phyloP scores from a whole-genome alignment of 2,797 vertebrate genomes.

The Girardinus metallicus region DNA sequence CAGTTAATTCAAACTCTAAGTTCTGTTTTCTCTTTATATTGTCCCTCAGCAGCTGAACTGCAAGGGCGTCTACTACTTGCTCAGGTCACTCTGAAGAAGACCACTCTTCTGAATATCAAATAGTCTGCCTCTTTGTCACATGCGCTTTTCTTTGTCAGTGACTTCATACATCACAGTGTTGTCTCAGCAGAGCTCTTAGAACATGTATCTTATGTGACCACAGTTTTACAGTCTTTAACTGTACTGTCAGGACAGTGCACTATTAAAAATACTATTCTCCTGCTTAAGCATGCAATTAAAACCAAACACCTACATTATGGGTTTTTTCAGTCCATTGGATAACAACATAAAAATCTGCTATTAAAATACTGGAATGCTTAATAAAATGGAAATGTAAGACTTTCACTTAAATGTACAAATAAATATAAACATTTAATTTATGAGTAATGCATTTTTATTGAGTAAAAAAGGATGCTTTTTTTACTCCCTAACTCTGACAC shows the following conservation, averaged over 20 bases:
- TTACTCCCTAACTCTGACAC: not conserved
- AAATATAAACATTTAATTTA: not conserved
- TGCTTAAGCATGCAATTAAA: not conserved
- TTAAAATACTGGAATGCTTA: not conserved
- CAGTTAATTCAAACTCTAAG: constrained; percentile 29
- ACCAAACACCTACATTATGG: not conserved
- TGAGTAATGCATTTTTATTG: not conserved
- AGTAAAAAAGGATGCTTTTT: not conserved
- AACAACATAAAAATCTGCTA: not conserved
- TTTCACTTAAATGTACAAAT: not conserved
- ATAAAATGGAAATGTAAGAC: not conserved
- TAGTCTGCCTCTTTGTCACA: constrained; percentile 63
- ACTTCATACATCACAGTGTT: constrained; percentile 73
- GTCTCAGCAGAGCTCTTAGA: constrained; percentile 58
- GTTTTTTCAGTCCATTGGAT: not conserved
- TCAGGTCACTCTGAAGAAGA: constrained; percentile 57
- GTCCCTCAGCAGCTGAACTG: constrained; percentile 43
- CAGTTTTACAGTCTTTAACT: constrained; percentile 51
- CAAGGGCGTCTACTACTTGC: constrained; percentile 58
- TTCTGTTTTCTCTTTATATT: constrained; percentile 39
- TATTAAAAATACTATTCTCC: not conserved
- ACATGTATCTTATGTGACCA: constrained; percentile 61
- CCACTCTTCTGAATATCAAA: constrained; percentile 69
- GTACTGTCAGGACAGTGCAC: constrained; percentile 8
- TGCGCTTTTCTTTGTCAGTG: constrained; percentile 67